A percentile compares a stretch with the other conserved stretches of the same genome.
Evolutionary conservation across 2,113 vertebrate genomes (phyloP).

Genomic region (Poeciliopsis retropinna): DNA sequence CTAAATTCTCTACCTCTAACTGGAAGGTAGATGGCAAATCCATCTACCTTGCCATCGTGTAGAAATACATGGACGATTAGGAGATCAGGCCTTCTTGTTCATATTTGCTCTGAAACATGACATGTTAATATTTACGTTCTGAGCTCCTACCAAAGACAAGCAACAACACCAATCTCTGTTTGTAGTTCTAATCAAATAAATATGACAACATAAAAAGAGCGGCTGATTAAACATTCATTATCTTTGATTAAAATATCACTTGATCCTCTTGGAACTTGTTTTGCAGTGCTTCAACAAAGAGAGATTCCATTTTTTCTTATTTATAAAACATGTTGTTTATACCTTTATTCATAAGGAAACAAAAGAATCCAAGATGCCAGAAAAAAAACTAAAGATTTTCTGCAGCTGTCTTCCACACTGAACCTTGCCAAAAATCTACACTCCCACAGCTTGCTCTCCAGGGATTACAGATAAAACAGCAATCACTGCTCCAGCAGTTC

Average conservation of each 20-base stretch:
- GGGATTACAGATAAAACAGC: conserved; percentile 40
- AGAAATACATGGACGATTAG: neutral
- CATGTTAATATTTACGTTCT: neutral
- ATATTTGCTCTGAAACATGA: neutral
- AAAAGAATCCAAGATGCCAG: conserved; percentile 31
- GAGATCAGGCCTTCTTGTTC: neutral
- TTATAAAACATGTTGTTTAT: neutral
- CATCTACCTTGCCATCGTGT: neutral
- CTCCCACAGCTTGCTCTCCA: conserved; percentile 23
- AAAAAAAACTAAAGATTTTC: conserved; percentile 5
- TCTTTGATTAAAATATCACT: conserved; percentile 14
- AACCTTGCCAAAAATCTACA: conserved; percentile 22
- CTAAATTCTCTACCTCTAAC: neutral
- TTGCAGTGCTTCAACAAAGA: neutral
- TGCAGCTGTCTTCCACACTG: conserved; percentile 9
- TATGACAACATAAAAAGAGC: neutral
- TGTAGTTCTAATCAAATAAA: conserved; percentile 8
- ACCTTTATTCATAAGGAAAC: conserved; percentile 28
- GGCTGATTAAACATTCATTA: conserved; percentile 23
- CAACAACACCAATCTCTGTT: neutral
- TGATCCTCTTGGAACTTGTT: conserved; percentile 11
- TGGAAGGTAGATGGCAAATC: neutral
- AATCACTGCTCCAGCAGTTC: conserved; percentile 39
- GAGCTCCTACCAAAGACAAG: neutral
- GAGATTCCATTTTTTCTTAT: neutral